These are phyloP conservation scores for Zeuzera pyrina DNA, from an alignment of 2,888 invertebrate genomes.

Conservation along the genomic window DNA sequence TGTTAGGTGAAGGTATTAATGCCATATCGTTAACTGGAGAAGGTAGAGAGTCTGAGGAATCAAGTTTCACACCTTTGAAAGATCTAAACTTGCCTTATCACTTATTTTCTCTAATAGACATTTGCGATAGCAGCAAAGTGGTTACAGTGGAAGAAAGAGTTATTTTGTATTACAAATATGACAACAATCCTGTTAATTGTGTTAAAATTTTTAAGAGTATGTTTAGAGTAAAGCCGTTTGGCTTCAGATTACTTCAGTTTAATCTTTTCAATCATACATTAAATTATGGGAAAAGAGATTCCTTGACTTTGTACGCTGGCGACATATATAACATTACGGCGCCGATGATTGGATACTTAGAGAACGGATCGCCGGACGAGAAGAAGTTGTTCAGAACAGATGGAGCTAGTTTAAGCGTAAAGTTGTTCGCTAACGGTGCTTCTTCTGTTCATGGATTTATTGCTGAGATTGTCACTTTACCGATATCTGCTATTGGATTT, in stretches of 20 bases:
- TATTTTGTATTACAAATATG: constrained; percentile 96
- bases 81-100: constrained; percentile 89
- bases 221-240: constrained; percentile 88
- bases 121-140: constrained; percentile 96
- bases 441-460: constrained; percentile 96
- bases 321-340: constrained; percentile 91
- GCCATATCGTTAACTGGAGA: constrained; percentile 94
- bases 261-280: constrained; percentile 92
- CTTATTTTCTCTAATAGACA: constrained; percentile 94
- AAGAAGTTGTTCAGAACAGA: constrained; percentile 83
- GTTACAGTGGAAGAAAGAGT: constrained; percentile 91
- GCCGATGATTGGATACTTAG: constrained; percentile 79
- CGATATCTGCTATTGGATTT: constrained; percentile 91
- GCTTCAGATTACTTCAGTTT: constrained; percentile 90
- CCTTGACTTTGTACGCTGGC: constrained; percentile 91
- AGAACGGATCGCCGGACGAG: constrained; percentile 79
- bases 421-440: constrained; percentile 95
- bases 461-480: constrained; percentile 95
- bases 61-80: constrained; percentile 90
- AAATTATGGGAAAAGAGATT: constrained; percentile 86
- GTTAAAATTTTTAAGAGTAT: constrained; percentile 96
- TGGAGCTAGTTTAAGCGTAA: constrained; percentile 88
- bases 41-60: constrained; percentile 87
- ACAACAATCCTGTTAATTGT: constrained; percentile 96
- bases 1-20: constrained; percentile 92